A percentile compares a stretch with the other conserved stretches of the same genome.
These are phyloP conservation scores for Hippocampus comes DNA, from an alignment of 2,113 vertebrate genomes.

Conservation along the genomic window DNA sequence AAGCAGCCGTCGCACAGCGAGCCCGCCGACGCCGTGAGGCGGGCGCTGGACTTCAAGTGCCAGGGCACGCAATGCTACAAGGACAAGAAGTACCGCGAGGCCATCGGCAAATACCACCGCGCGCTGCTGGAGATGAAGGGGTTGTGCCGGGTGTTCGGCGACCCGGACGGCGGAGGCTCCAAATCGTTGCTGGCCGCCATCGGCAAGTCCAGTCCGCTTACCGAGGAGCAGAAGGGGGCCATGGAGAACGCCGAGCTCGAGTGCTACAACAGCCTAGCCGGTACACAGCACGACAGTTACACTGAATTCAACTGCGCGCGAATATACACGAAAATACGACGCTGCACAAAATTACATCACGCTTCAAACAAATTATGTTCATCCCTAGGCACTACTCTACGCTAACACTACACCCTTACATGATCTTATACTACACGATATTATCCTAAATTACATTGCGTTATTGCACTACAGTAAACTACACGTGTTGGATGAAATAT, in stretches of 20 bases:
- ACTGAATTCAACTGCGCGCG: too few relatives aligned
- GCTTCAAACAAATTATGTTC: too few relatives aligned
- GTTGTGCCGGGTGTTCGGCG: conserved; percentile 79
- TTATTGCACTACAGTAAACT: too few relatives aligned
- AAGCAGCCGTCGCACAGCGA: conserved; percentile 66
- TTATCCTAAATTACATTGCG: too few relatives aligned
- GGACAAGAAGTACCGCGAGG: conserved; percentile 97
- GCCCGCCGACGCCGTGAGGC: conserved; percentile 79
- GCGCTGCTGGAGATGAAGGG: conserved; percentile 95
- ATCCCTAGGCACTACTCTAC: too few relatives aligned
- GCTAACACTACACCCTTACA: too few relatives aligned
- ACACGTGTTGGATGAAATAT: too few relatives aligned
- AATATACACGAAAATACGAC: too few relatives aligned
- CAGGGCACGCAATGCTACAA: conserved; percentile 97
- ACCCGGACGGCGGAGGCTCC: conserved; percentile 63
- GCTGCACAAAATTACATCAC: too few relatives aligned
- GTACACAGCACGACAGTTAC: conserved; percentile 53
- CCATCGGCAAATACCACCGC: conserved; percentile 97
- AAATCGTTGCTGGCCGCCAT: conserved; percentile 68
- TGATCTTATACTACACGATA: too few relatives aligned
- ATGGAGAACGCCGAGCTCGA: conserved; percentile 92
- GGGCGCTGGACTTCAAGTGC: conserved; percentile 91
- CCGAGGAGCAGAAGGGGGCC: conserved; percentile 87
- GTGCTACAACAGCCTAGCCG: conserved; percentile 98
- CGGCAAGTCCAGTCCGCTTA: conserved; percentile 71